These are phyloP conservation scores for Phoxinus dragarum DNA, from an alignment of 2,797 vertebrate species.

Conservation along the genomic window DNA sequence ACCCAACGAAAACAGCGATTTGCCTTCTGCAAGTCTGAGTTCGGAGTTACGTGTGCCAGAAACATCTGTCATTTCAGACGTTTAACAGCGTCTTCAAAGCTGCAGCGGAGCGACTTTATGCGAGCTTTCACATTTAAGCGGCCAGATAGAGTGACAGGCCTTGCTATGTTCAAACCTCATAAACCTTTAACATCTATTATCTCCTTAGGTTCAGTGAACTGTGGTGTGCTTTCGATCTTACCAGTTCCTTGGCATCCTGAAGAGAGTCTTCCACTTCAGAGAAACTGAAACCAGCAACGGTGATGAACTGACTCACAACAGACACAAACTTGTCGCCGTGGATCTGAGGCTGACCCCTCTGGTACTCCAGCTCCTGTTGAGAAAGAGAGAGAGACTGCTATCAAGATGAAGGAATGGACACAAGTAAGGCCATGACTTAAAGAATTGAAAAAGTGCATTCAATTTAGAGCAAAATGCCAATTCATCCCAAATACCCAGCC, in stretches of 20 bases:
- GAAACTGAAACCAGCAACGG: constrained; percentile 92
- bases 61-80: constrained; percentile 30
- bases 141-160: constrained; percentile 49
- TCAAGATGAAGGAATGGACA: neutral
- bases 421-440: neutral
- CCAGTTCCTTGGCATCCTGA: constrained; percentile 87
- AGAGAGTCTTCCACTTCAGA: constrained; percentile 91
- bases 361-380: constrained; percentile 84
- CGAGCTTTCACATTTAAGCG: constrained; percentile 11
- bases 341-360: constrained; percentile 78
- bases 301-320: constrained; percentile 92
- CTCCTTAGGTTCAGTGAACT: neutral
- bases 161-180: constrained; percentile 20
- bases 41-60: neutral
- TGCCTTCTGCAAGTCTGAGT: constrained; percentile 33
- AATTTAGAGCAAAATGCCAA: neutral
- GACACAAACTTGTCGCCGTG: constrained; percentile 89
- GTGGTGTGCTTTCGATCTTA: constrained; percentile 66
- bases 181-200: constrained; percentile 26
- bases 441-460: neutral
- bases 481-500: neutral
- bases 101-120: neutral
- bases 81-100: constrained; percentile 54
- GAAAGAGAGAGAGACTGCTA: constrained; percentile 14
- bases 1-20: constrained; percentile 42